Percentiles rank a stretch among this genome's conserved stretches.
Evolutionary conservation across 2,797 vertebrate species (phyloP).

Genomic region (Leontopithecus rosalia): DNA sequence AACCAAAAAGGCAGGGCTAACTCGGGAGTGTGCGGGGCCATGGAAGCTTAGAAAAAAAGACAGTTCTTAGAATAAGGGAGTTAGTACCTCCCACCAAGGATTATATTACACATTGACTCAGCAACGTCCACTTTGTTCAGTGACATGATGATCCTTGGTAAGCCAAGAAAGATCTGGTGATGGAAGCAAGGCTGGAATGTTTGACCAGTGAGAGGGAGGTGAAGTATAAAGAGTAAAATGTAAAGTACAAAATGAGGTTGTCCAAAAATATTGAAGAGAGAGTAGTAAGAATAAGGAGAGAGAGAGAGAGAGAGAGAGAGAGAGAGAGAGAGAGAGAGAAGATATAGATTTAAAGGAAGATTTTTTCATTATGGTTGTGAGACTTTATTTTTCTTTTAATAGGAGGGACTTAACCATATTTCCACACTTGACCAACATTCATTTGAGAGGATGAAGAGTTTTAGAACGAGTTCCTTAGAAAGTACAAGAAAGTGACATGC

Average conservation of each 20-base stretch:
- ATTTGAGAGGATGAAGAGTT: not conserved
- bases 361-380: not conserved
- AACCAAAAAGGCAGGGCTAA: not conserved
- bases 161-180: not conserved
- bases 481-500: not conserved
- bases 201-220: not conserved
- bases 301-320: not conserved
- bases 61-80: not conserved
- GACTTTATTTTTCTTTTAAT: not conserved
- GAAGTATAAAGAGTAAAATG: not conserved
- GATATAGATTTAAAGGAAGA: not conserved
- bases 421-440: not conserved
- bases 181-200: not conserved
- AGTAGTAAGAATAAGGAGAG: not conserved
- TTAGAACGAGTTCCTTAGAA: not conserved
- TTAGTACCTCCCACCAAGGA: not conserved
- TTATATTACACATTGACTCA: not conserved
- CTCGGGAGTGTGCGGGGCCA: not conserved
- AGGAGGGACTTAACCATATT: not conserved
- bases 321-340: not conserved
- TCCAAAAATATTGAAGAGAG: not conserved
- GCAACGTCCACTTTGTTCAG: not conserved
- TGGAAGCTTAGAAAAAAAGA: not conserved
- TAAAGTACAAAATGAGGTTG: not conserved
- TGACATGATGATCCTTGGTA: not conserved